A percentile compares a stretch with the other conserved stretches of the same genome.
phyloP scores from a whole-genome alignment of 1,140 invertebrate species.

The Xylocopa sonorina region DNA sequence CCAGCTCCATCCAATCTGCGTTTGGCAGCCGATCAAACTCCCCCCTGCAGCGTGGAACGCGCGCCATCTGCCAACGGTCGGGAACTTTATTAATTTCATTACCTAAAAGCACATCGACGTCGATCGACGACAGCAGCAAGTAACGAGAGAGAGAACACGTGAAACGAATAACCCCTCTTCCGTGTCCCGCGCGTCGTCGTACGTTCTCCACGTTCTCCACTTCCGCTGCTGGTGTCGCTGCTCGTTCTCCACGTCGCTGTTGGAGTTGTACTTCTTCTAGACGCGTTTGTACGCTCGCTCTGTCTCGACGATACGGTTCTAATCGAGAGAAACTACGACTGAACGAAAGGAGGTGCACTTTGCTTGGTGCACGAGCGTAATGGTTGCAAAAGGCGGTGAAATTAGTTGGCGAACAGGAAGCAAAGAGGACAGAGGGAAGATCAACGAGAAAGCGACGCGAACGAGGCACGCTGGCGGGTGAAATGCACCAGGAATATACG shows the following conservation, averaged over 20 bases:
- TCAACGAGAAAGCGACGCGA: not conserved
- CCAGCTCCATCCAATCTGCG: constrained; percentile 32
- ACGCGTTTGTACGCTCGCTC: not conserved
- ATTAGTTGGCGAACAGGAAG: not conserved
- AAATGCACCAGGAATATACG: constrained; percentile 23
- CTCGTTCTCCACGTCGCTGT: too few relatives aligned
- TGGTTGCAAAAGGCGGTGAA: not conserved
- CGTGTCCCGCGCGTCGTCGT: not conserved
- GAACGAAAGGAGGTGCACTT: constrained; percentile 53
- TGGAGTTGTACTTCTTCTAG: too few relatives aligned
- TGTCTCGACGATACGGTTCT: constrained; percentile 19
- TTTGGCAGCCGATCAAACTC: constrained; percentile 48
- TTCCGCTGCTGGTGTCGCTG: too few relatives aligned
- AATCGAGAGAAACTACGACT: constrained; percentile 51
- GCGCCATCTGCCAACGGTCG: constrained; percentile 32
- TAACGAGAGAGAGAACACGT: constrained; percentile 1
- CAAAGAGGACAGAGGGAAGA: not conserved
- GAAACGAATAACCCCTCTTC: not conserved
- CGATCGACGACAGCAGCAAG: constrained; percentile 28
- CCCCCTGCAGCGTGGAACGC: not conserved
- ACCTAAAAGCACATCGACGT: constrained; percentile 39
- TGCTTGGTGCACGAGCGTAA: constrained; percentile 16
- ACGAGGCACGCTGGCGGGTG: not conserved
- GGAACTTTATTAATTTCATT: constrained; percentile 55
- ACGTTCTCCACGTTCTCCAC: not conserved